Base-by-base conservation (phyloP, 2,888 invertebrate species). In the Ischnus inquisitorius region DNA sequence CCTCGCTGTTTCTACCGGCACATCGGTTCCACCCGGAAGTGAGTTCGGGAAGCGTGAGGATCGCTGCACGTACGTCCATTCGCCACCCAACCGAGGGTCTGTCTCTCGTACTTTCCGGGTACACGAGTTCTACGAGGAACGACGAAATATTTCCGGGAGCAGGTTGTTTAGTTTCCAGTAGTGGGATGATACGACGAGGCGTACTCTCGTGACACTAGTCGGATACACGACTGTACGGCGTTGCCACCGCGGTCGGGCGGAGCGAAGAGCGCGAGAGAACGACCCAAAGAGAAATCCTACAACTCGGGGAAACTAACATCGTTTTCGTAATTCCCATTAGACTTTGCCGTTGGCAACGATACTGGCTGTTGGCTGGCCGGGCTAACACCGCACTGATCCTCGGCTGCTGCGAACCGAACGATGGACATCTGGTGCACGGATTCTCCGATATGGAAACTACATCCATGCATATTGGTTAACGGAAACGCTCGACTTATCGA, bases 261-360 rank as follows among this genome's bases (percentile, higher is more conserved):
- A 43, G 41, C 28, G 6, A 34, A 10, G 28, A 25, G 39, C 1
- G 3, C 43, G 48, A 14, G 22, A 51, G 12, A 10, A 48, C 14
- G 41, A 60, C 25, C 64, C 34, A 72, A 75, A 72, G 83, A 77
- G 80, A 80, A n/a, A 72, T 80, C 77, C 34, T 77, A 83, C 83
- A 75, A 83, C 80, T 77, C 83, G n/a, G 80, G 39, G 76, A 83
- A 83, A 83, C 83, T 83, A 83, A 83, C 80, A 72, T 83, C 83
- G 83, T 83, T 83, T 72, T 71, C 77, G 80, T 83, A 83, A 80
- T 83, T 83, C 83, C 83, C 83, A 83, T 83, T 80, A 83, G 83
- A 83, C 80, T 83, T 83, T 80, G 77, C 68, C 62, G 71, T 64
- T 77, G 82, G 72, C 80, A 83, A 68, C 80, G 76, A 74, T 77